Evolutionary conservation across 2,113 vertebrate species (phyloP).

Genomic region (Chaetura pelagica): DNA sequence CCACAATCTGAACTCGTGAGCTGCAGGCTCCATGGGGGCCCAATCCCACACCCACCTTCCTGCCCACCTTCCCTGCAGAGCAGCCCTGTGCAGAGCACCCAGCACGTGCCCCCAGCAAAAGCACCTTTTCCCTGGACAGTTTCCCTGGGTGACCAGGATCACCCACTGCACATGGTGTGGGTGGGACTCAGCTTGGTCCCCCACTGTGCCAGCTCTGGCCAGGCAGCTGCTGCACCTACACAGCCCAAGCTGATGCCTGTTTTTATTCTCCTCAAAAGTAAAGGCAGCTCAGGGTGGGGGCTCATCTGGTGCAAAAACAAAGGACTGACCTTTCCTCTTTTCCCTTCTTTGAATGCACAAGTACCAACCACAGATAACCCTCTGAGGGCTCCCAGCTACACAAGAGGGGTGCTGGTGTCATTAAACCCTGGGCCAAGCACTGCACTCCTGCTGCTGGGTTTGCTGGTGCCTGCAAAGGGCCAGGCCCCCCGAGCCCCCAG

Average conservation of each 20-base stretch:
- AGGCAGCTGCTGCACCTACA: background rate
- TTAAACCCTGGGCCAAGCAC: background rate
- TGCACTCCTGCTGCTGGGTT: accelerated
- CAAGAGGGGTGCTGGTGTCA: background rate
- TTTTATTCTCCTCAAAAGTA: background rate
- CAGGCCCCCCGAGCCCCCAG: accelerated
- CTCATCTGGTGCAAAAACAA: background rate
- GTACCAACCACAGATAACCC: accelerated
- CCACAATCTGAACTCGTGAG: background rate
- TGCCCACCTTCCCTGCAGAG: background rate
- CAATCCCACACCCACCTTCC: too few relatives aligned
- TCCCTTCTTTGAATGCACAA: background rate
- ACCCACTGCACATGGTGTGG: accelerated
- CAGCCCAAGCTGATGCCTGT: background rate
- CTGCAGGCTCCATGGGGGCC: background rate
- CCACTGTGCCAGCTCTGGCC: background rate
- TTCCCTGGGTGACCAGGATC: background rate
- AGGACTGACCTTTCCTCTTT: background rate
- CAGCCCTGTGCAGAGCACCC: background rate
- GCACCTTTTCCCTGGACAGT: background rate
- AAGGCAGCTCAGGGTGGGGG: background rate
- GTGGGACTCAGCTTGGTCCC: background rate
- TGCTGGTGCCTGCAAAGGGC: accelerated
- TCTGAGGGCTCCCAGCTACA: background rate
- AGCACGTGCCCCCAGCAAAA: background rate